A percentile compares a stretch with the other conserved stretches of the same genome.
Evolutionary conservation across 2,888 invertebrate species (phyloP).

Genomic region (Amphipyra tragopoginis): DNA sequence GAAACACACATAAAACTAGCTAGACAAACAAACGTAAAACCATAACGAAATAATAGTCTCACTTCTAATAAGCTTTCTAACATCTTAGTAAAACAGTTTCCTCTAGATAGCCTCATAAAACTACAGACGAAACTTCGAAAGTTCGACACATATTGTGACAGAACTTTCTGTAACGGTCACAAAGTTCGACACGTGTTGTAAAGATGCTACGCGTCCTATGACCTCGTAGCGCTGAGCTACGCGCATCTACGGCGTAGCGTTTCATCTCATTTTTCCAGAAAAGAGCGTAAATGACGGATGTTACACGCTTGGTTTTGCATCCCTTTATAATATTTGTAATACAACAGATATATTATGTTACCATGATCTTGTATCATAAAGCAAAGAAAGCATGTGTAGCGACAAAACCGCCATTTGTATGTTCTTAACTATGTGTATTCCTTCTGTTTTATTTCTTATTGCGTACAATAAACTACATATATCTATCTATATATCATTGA

Average conservation of each 20-base stretch:
- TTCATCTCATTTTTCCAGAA: slow-evolving; percentile 1
- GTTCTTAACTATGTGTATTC: too few relatives aligned
- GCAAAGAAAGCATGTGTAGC: too few relatives aligned
- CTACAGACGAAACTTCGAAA: slow-evolving; percentile 28
- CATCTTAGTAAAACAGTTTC: slow-evolving; percentile 31
- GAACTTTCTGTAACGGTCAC: slow-evolving; percentile 28
- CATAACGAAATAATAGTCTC: neutral
- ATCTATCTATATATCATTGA: too few relatives aligned
- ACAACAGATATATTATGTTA: too few relatives aligned
- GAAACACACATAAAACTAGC: neutral
- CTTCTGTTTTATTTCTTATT: too few relatives aligned
- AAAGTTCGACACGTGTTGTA: slow-evolving; percentile 22
- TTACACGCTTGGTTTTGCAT: neutral
- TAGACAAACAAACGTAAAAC: neutral
- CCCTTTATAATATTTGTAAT: too few relatives aligned
- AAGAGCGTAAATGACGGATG: slow-evolving; percentile 1
- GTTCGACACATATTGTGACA: slow-evolving; percentile 24
- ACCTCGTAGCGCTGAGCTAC: slow-evolving; percentile 43
- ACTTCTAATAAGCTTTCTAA: slow-evolving; percentile 24
- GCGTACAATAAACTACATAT: too few relatives aligned
- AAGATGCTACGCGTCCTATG: slow-evolving; percentile 24
- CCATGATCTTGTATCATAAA: too few relatives aligned
- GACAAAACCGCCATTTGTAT: too few relatives aligned
- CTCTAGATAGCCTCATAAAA: slow-evolving; percentile 40
- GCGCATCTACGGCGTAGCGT: slow-evolving; percentile 41